phyloP scores from a whole-genome alignment of 2,888 invertebrate species.

The Stictocephala bisonia region DNA sequence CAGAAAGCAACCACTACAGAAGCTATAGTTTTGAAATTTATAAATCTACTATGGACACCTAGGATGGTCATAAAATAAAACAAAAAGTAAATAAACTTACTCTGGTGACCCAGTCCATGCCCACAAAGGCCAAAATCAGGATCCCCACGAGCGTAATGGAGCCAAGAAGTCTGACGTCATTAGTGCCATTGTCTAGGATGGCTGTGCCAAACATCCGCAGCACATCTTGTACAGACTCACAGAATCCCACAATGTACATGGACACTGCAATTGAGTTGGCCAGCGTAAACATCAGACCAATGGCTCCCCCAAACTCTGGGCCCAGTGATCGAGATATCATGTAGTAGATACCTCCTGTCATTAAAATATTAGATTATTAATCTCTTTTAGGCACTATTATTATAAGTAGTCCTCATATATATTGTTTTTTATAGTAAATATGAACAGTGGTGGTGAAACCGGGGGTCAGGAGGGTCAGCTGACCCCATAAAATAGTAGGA shows the following conservation, averaged over 20 bases:
- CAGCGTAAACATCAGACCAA: slow-evolving; percentile 94
- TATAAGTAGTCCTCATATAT: too few species aligned
- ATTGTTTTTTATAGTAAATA: too few species aligned
- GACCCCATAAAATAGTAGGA: too few species aligned
- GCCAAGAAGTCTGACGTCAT: slow-evolving; percentile 86
- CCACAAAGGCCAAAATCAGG: slow-evolving; percentile 89
- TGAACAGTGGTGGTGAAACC: too few species aligned
- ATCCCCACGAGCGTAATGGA: slow-evolving; percentile 84
- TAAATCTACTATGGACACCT: too few species aligned
- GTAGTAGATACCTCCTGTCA: slow-evolving; percentile 94
- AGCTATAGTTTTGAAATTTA: neutral
- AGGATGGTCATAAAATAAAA: too few species aligned
- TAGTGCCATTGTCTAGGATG: slow-evolving; percentile 76
- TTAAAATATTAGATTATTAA: too few species aligned
- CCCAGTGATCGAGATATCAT: slow-evolving; percentile 98
- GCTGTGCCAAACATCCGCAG: slow-evolving; percentile 69
- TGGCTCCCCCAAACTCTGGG: slow-evolving; percentile 96
- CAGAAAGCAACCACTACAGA: too few species aligned
- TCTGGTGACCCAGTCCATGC: slow-evolving; percentile 98
- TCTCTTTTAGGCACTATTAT: too few species aligned
- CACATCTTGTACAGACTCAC: slow-evolving; percentile 83
- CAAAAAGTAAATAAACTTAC: slow-evolving; percentile 64
- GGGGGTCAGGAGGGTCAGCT: too few species aligned
- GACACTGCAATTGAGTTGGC: slow-evolving; percentile 97
- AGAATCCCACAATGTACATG: slow-evolving; percentile 98